phyloP scores from a whole-genome alignment of 2,888 invertebrate species.

The Ormyrus thymus region DNA sequence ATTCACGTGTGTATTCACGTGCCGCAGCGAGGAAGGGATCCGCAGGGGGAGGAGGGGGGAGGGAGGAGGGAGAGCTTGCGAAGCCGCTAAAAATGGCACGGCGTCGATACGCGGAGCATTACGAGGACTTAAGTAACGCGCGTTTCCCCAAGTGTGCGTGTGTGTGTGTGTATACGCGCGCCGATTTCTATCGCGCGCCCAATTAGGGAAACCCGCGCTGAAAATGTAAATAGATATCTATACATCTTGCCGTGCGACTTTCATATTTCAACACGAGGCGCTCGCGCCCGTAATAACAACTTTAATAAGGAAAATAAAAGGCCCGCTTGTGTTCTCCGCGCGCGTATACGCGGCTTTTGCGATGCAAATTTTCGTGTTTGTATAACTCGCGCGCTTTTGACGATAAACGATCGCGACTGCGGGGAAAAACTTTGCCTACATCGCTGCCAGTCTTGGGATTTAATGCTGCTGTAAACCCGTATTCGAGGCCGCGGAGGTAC shows the following conservation, averaged over 20 bases:
- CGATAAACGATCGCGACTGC: constrained; percentile 6
- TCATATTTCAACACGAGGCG: constrained; percentile 40
- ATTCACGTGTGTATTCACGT: constrained; percentile 59
- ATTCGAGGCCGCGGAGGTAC: no score
- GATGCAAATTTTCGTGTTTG: constrained; percentile 30
- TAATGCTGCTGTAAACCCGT: no score
- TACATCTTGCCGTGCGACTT: constrained; percentile 29
- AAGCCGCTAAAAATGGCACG: constrained; percentile 54
- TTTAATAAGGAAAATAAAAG: constrained; percentile 35
- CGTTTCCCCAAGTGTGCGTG: neutral
- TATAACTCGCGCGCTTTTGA: neutral
- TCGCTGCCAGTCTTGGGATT: no score
- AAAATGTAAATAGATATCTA: constrained; percentile 48
- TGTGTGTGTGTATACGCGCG: neutral
- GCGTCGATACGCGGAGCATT: constrained; percentile 24
- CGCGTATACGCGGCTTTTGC: neutral
- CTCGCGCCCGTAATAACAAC: neutral
- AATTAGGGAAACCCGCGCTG: constrained; percentile 52
- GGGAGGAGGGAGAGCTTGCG: constrained; percentile 26
- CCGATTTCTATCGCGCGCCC: constrained; percentile 52
- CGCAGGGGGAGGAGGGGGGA: constrained; percentile 32
- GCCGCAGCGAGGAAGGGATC: constrained; percentile 10
- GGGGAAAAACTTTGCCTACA: neutral
- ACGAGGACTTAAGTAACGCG: constrained; percentile 33
- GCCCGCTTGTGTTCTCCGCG: neutral